These are phyloP conservation scores for Apotomis betuletana DNA, from an alignment of 2,888 invertebrate species.

Conservation along the genomic window DNA sequence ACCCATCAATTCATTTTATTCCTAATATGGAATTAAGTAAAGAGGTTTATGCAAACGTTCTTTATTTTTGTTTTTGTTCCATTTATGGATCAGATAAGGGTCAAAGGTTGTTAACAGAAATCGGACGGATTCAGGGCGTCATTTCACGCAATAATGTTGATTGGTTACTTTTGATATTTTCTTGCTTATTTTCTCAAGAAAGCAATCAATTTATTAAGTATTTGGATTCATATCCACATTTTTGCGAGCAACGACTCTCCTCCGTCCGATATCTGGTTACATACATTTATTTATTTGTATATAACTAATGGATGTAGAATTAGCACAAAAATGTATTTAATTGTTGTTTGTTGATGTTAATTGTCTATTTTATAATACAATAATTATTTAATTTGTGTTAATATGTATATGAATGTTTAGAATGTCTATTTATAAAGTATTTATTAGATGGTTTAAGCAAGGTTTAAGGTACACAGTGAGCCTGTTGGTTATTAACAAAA, in stretches of 20 bases:
- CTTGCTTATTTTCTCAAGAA: too few species aligned
- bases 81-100: not conserved
- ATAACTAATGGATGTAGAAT: conserved; percentile 34
- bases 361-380: conserved; percentile 33
- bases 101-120: not conserved
- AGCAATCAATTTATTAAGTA: too few species aligned
- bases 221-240: too few species aligned
- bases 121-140: too few species aligned
- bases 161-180: too few species aligned
- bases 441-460: conserved; percentile 25
- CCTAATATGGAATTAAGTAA: not conserved
- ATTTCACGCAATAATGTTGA: too few species aligned
- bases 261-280: not conserved
- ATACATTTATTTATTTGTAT: conserved; percentile 23
- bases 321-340: conserved; percentile 29
- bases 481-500: not conserved
- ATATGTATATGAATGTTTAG: conserved; percentile 39
- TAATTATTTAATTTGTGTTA: conserved; percentile 30
- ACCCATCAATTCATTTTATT: not conserved
- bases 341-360: conserved; percentile 41
- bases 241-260: too few species aligned
- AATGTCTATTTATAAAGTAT: conserved; percentile 37
- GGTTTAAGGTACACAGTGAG: not conserved
- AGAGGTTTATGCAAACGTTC: not conserved
- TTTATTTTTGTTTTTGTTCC: not conserved